A percentile compares a stretch with the other conserved stretches of the same genome.
Conservation (phyloP, 2,797 vertebrate genomes). For the Gambusia yucatana region DNA sequence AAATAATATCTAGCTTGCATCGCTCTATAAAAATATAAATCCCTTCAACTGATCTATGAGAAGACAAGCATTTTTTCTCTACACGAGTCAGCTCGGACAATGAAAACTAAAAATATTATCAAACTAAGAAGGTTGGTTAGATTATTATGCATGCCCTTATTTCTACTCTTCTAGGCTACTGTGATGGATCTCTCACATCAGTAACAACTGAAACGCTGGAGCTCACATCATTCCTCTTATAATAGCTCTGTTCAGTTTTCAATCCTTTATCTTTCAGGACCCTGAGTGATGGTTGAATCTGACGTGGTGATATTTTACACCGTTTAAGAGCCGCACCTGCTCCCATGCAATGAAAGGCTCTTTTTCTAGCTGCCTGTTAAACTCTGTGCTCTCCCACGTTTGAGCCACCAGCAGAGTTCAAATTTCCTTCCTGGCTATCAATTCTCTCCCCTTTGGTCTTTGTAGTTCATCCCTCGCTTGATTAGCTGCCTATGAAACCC, state of each 20-base stretch:
- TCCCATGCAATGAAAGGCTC: not conserved
- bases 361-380: conserved; percentile 6
- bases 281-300: not conserved
- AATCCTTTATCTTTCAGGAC: not conserved
- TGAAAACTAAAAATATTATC: not conserved
- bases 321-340: not conserved
- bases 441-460: conserved; percentile 31
- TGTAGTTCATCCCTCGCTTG: conserved; percentile 24
- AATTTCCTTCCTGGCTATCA: conserved; percentile 30
- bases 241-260: not conserved
- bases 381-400: conserved; percentile 9
- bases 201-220: not conserved
- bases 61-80: not conserved
- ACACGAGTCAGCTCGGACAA: not conserved
- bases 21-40: not conserved
- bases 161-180: not conserved
- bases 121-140: not conserved
- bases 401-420: conserved; percentile 35
- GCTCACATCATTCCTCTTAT: not conserved
- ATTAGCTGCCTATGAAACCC: conserved; percentile 26
- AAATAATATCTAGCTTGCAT: not conserved
- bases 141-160: not conserved
- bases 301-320: not conserved
- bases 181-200: not conserved
- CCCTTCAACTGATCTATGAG: not conserved